Evolutionary conservation across 2,888 invertebrate genomes (phyloP).

Genomic region (Marronus borbonicus): DNA sequence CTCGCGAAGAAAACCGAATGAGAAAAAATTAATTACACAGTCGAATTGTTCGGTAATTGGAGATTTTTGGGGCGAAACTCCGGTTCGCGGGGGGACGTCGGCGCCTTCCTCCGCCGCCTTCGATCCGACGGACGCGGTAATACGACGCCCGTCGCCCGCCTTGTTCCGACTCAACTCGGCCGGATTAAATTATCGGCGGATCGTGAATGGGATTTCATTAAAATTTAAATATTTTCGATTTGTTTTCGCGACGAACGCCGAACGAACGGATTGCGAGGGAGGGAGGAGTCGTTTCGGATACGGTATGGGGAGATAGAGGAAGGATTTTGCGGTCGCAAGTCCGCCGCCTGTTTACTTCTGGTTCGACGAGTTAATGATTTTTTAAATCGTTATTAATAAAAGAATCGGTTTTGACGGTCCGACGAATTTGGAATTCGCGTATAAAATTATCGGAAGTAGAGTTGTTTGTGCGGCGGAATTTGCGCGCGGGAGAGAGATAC

Average conservation of each 20-base stretch:
- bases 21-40: constrained; percentile 30
- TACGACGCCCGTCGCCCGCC: neutral
- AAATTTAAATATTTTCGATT: constrained; percentile 43
- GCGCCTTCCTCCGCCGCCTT: neutral
- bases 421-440: neutral
- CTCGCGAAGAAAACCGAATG: constrained; percentile 5
- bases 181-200: constrained; percentile 34
- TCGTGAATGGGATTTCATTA: constrained; percentile 38
- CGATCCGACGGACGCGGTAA: neutral
- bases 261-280: neutral
- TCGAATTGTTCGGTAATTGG: constrained; percentile 33
- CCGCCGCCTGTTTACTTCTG: constrained; percentile 13
- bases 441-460: constrained; percentile 6
- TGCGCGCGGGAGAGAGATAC: too few species aligned
- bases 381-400: constrained; percentile 24
- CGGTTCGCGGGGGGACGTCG: neutral
- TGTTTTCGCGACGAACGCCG: constrained; percentile 5
- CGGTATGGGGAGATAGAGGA: neutral
- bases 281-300: neutral
- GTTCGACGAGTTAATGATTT: constrained; percentile 37
- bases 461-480: neutral
- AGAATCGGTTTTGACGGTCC: constrained; percentile 10
- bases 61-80: constrained; percentile 17
- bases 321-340: constrained; percentile 20
- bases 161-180: constrained; percentile 1